These are phyloP conservation scores for Todus mexicanus DNA, from an alignment of 2,797 vertebrate species.

Conservation along the genomic window DNA sequence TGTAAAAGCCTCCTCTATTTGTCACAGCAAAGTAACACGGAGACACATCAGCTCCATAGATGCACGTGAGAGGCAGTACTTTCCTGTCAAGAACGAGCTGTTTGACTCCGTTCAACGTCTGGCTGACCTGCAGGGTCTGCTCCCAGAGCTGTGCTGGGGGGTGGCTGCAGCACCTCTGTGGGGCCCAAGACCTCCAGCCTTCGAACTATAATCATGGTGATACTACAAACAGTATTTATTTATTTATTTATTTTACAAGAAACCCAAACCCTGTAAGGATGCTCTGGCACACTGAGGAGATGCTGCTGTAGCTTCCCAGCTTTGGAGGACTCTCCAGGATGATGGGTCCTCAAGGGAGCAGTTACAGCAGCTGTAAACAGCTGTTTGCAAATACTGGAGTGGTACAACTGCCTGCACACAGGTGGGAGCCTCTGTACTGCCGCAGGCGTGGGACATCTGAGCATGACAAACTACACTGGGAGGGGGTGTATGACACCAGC, in stretches of 20 bases:
- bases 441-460: neutral
- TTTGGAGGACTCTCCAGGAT: neutral
- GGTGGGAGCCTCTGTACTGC: neutral
- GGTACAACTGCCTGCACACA: neutral
- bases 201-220: neutral
- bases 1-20: neutral
- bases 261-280: neutral
- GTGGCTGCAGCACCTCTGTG: neutral
- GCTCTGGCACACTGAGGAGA: neutral
- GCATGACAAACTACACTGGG: neutral
- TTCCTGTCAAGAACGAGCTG: neutral
- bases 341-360: neutral
- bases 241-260: no score
- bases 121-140: neutral
- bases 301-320: neutral
- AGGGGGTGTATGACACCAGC: neutral
- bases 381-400: neutral
- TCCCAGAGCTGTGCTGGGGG: neutral
- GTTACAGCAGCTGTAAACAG: neutral
- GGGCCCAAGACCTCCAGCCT: neutral
- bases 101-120: neutral
- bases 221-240: neutral
- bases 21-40: neutral
- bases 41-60: neutral
- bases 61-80: neutral